Percentiles rank a stretch among this genome's conserved stretches.
Evolutionary conservation across 2,797 vertebrate species (phyloP).

Genomic region (Cossypha caffra): DNA sequence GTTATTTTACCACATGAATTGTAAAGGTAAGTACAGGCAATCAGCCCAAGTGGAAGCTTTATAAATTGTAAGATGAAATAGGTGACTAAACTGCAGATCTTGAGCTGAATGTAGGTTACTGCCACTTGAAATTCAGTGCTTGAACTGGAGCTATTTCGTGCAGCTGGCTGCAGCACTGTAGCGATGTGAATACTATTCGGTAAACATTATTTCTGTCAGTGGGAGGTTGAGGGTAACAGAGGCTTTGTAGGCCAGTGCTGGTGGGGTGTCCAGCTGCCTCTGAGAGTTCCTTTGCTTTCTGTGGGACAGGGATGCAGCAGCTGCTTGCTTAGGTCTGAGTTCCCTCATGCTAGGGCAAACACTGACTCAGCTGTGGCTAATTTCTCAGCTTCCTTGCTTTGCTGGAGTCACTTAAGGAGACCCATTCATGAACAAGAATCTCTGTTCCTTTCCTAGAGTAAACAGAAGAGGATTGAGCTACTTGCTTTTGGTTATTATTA

Average conservation of each 20-base stretch:
- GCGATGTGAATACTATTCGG: rapidly evolving
- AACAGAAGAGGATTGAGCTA: background rate
- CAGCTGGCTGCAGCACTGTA: background rate
- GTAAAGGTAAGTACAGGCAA: background rate
- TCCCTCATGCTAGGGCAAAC: background rate
- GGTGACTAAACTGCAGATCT: background rate
- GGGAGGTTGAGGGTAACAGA: background rate
- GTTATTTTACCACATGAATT: background rate
- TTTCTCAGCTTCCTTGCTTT: background rate
- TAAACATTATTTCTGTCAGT: background rate
- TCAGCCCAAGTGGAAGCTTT: background rate
- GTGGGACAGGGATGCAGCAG: background rate
- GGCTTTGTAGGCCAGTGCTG: background rate
- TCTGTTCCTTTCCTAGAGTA: constrained; percentile 1
- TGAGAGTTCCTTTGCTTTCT: background rate
- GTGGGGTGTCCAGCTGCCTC: background rate
- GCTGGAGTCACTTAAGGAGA: background rate
- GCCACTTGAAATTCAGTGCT: background rate
- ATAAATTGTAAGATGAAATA: background rate
- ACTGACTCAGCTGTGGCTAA: background rate
- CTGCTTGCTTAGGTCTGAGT: background rate
- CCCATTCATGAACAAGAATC: background rate
- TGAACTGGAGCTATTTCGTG: background rate
- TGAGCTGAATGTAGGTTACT: background rate
- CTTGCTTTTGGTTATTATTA: constrained; percentile 5